These are phyloP conservation scores for Monoplex corrugatus DNA, from an alignment of 2,888 invertebrate genomes.

Conservation along the genomic window DNA sequence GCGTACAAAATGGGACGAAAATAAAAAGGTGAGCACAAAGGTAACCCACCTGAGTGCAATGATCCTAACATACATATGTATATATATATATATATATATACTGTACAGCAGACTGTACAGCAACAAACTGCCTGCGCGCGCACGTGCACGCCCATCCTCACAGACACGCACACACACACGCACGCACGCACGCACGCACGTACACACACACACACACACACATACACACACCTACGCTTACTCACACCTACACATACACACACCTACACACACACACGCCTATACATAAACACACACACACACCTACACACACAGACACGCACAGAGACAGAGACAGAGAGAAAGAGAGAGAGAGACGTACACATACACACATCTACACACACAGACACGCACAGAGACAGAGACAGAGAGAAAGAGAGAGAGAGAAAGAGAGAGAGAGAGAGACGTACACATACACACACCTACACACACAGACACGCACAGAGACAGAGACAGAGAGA, in stretches of 20 bases:
- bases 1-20: too few species aligned
- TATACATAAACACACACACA: neutral
- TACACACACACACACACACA: neutral
- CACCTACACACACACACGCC: neutral
- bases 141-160: neutral
- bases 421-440: too few species aligned
- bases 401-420: too few species aligned
- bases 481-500: too few species aligned
- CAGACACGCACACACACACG: constrained; percentile 36
- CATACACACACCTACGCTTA: neutral
- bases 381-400: too few species aligned
- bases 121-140: neutral
- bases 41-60: neutral
- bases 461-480: too few species aligned
- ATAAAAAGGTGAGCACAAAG: too few species aligned
- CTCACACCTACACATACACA: neutral
- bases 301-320: neutral
- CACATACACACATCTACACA: too few species aligned
- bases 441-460: too few species aligned
- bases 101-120: too few species aligned
- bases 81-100: too few species aligned
- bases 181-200: constrained; percentile 22
- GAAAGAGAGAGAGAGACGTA: too few species aligned
- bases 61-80: neutral
- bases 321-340: neutral